Base-by-base conservation (phyloP, 2,113 vertebrate genomes). In the Pangasianodon gigas region DNA sequence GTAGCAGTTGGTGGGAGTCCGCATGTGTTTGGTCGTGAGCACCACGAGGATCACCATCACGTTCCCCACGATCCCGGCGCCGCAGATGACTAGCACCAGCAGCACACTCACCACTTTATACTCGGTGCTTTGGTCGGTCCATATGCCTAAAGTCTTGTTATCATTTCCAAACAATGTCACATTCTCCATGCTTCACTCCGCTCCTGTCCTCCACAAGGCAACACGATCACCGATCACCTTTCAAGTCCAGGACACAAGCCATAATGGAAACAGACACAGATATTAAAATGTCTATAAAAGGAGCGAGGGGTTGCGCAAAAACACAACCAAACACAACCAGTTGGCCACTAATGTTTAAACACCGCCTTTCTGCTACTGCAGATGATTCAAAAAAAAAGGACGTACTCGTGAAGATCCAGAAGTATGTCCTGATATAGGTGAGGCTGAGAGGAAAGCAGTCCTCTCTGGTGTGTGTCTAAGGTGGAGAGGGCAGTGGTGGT, bases 1-100 rank as follows among this genome's bases (percentile, higher is more conserved):
- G 83, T 99, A 99, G 93, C 98, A 99, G 95, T 99, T 99, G 3
- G 98, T 99, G 89, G 98, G 98, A 24, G 98, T 99, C 91, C 98
- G 97, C 98, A 99, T 99, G 94, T 99, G 98, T 90, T 98, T 99
- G 89, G 98, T 99, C 92, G 97, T 98, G 90, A 99, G 96, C 10
- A 99, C 98, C 93, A 99, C 98, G 90, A 99, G 91, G n/a, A 99
- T 97, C 56, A 99, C 98, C 98, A 99, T 99, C 88, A 97, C 92
- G 91, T 99, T 99, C 41, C 98, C 98, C 91, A 98, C 95, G 4
- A 99, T 99, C 58, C 98, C 98, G 90, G 97, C 92, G 44, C 97
- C 97, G 2, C 98, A 99, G 8, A 99, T 97, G 2, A 98, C 83
- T 46, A 97, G 94, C 84, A 99, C 97, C 86, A 99, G 92, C 29